A percentile compares a stretch with the other conserved stretches of the same genome.
Evolutionary conservation across 2,113 vertebrate species (phyloP).

Genomic region (Melanerpes aurifrons): DNA sequence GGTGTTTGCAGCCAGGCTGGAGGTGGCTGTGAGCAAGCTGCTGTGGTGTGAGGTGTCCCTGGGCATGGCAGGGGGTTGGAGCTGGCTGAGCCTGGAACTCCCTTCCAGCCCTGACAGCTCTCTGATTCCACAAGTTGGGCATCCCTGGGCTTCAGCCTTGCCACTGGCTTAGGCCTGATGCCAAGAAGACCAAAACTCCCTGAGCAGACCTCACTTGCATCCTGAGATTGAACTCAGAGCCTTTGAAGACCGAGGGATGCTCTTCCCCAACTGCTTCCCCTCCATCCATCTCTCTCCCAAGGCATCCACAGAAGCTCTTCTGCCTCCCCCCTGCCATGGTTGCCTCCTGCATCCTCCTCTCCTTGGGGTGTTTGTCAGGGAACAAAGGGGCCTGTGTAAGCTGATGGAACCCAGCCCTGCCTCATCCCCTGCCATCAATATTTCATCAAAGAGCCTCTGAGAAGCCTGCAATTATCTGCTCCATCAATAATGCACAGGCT

Average conservation of each 20-base stretch:
- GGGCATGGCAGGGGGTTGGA: too few relatives aligned
- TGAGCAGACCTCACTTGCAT: background rate
- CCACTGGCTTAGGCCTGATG: background rate
- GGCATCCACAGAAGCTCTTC: background rate
- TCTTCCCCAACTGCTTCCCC: fast-evolving
- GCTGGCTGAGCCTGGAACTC: too few relatives aligned
- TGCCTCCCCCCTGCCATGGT: fast-evolving
- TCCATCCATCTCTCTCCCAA: background rate
- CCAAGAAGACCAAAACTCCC: background rate
- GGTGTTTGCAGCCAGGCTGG: too few relatives aligned
- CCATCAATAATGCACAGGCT: conserved; percentile 23
- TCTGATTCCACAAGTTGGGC: too few relatives aligned
- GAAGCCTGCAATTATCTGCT: background rate
- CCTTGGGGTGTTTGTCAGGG: background rate
- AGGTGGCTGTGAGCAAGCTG: too few relatives aligned
- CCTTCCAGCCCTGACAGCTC: too few relatives aligned
- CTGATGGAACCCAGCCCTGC: background rate
- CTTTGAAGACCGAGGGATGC: background rate
- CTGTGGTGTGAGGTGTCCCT: too few relatives aligned
- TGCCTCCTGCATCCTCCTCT: background rate
- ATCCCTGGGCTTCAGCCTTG: background rate
- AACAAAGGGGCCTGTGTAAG: background rate
- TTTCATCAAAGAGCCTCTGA: conserved; percentile 42
- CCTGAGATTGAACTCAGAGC: background rate
- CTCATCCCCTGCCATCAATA: conserved; percentile 56